Conservation (phyloP, 2,888 invertebrate genomes). For the Ophion ellenae region DNA sequence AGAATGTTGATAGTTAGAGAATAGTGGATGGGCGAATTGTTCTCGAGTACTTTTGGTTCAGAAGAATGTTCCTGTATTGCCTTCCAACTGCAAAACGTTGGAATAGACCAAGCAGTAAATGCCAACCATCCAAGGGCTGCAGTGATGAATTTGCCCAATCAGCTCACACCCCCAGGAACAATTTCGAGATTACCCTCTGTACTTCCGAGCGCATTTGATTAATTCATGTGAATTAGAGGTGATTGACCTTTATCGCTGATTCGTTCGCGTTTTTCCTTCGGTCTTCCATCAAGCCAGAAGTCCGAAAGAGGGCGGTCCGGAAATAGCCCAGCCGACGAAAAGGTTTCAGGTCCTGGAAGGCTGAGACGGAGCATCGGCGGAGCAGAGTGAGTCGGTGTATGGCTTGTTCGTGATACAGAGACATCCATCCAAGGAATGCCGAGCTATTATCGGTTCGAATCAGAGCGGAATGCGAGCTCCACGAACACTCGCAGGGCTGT, state of each 20-base stretch:
- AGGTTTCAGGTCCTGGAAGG: slow-evolving; percentile 29
- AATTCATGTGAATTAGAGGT: slow-evolving; percentile 19
- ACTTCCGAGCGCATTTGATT: slow-evolving; percentile 29
- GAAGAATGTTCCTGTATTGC: not conserved
- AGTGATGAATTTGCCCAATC: not conserved
- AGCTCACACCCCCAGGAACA: not conserved
- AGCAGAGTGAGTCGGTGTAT: slow-evolving; percentile 17
- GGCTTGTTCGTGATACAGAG: slow-evolving; percentile 57
- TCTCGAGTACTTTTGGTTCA: not conserved
- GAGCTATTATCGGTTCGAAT: slow-evolving; percentile 69
- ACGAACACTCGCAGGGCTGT: slow-evolving; percentile 40
- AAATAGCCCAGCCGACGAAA: slow-evolving; percentile 20
- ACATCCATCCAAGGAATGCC: slow-evolving; percentile 64
- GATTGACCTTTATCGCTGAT: slow-evolving; percentile 34
- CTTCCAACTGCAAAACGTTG: not conserved
- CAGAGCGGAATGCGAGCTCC: slow-evolving; percentile 66
- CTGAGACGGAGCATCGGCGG: slow-evolving; percentile 37
- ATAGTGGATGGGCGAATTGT: not conserved
- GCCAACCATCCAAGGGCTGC: not conserved
- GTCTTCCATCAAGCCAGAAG: slow-evolving; percentile 14
- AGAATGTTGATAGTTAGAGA: too few relatives aligned
- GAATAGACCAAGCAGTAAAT: not conserved
- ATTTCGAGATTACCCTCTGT: not conserved
- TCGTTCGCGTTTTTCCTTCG: slow-evolving; percentile 3
- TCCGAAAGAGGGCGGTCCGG: not conserved